Percentiles rank a stretch among this genome's conserved stretches.
These are phyloP conservation scores for Festucalex cinctus DNA, from an alignment of 2,113 vertebrate genomes.

Conservation along the genomic window DNA sequence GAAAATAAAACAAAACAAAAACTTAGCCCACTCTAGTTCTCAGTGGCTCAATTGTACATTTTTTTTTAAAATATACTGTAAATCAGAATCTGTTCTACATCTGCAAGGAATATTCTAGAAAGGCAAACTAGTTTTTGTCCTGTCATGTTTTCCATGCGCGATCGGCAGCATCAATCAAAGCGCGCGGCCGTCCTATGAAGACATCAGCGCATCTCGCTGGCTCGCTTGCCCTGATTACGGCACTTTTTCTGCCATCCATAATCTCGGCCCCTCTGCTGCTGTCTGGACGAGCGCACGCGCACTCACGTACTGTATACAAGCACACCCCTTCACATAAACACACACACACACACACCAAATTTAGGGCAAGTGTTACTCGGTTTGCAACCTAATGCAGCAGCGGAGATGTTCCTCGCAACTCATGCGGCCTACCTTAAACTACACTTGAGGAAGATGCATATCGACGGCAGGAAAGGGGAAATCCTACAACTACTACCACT, in stretches of 20 bases:
- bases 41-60: too few relatives aligned
- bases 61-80: too few relatives aligned
- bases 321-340: background rate
- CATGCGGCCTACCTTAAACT: conserved; percentile 32
- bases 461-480: background rate
- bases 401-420: conserved; percentile 36
- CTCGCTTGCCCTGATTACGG: conserved; percentile 57
- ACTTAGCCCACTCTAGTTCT: too few relatives aligned
- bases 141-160: conserved; percentile 4
- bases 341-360: conserved; percentile 29
- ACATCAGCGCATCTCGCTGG: conserved; percentile 36
- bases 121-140: too few relatives aligned
- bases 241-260: conserved; percentile 47
- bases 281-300: background rate
- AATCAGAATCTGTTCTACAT: too few relatives aligned
- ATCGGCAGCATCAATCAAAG: conserved; percentile 55
- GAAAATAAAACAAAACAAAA: too few relatives aligned
- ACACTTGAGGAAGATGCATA: background rate
- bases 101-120: too few relatives aligned
- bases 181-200: conserved; percentile 37
- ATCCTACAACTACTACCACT: background rate
- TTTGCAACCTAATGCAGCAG: conserved; percentile 45
- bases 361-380: conserved; percentile 50
- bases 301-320: background rate
- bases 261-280: conserved; percentile 22